Conservation (phyloP, 2,797 vertebrate genomes). For the Sebastes minor region DNA sequence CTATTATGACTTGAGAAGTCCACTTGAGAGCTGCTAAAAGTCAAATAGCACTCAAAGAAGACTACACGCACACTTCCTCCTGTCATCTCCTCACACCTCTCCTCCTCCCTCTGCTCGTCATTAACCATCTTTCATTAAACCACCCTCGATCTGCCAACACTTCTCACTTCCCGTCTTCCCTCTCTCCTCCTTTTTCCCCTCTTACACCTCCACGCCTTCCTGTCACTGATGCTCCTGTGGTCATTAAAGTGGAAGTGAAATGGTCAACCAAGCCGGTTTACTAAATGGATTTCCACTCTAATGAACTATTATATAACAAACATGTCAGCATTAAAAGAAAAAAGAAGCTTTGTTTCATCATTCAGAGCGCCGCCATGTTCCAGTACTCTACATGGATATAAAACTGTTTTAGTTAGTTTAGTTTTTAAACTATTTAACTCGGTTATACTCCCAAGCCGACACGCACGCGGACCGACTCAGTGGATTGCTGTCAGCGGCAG, state of each 20-base stretch:
- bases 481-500: too few relatives aligned
- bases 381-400: too few relatives aligned
- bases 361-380: too few relatives aligned
- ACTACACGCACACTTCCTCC: not conserved
- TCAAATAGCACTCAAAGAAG: slow-evolving; percentile 3
- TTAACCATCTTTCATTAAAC: slow-evolving; percentile 14
- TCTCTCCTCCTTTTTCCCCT: not conserved
- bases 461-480: too few relatives aligned
- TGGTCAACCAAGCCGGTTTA: too few relatives aligned
- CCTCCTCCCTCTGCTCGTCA: not conserved
- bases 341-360: too few relatives aligned
- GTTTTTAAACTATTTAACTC: too few relatives aligned
- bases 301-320: too few relatives aligned
- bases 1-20: not conserved
- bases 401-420: too few relatives aligned
- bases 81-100: not conserved
- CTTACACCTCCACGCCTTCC: not conserved
- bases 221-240: not conserved
- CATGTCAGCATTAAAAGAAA: too few relatives aligned
- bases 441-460: too few relatives aligned
- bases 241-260: not conserved
- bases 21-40: slow-evolving; percentile 1
- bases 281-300: too few relatives aligned
- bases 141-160: slow-evolving; percentile 9
- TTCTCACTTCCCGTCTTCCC: not conserved